A percentile compares a stretch with the other conserved stretches of the same genome.
Conservation (phyloP, 2,797 vertebrate genomes). For the Gallinago solitaria region DNA sequence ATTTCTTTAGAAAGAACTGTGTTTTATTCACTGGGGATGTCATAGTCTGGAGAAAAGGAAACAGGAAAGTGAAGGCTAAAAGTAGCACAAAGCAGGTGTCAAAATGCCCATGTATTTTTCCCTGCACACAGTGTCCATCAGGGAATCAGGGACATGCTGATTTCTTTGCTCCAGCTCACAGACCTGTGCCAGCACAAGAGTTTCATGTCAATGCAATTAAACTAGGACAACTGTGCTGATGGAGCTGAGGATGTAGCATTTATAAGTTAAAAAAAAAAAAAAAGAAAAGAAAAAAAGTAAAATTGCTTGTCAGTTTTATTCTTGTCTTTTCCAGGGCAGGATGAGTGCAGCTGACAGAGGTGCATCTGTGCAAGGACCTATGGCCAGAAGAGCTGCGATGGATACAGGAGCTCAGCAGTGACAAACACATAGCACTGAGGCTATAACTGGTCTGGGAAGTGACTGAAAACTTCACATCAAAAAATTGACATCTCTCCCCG, state of each 20-base stretch:
- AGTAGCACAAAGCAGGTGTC: neutral
- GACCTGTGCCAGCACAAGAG: neutral
- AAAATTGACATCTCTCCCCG: neutral
- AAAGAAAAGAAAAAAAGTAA: neutral
- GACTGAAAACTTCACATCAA: neutral
- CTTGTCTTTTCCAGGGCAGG: neutral
- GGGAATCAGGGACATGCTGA: fast-evolving
- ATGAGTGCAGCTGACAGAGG: neutral
- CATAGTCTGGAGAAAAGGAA: neutral
- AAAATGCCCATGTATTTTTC: neutral
- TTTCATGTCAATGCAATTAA: neutral
- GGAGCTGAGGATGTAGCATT: neutral
- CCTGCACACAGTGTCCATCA: neutral
- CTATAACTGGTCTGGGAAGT: neutral
- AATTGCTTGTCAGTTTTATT: neutral
- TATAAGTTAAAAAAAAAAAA: neutral
- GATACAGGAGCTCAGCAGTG: neutral
- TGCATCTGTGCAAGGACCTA: neutral
- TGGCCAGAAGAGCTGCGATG: neutral
- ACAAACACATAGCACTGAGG: neutral
- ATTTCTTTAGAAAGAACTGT: neutral
- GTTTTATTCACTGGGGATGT: neutral
- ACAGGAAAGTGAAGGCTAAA: neutral
- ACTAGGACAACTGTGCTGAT: neutral
- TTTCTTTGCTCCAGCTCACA: neutral